phyloP scores from a whole-genome alignment of 1,140 invertebrate genomes.

The Amyelois transitella region DNA sequence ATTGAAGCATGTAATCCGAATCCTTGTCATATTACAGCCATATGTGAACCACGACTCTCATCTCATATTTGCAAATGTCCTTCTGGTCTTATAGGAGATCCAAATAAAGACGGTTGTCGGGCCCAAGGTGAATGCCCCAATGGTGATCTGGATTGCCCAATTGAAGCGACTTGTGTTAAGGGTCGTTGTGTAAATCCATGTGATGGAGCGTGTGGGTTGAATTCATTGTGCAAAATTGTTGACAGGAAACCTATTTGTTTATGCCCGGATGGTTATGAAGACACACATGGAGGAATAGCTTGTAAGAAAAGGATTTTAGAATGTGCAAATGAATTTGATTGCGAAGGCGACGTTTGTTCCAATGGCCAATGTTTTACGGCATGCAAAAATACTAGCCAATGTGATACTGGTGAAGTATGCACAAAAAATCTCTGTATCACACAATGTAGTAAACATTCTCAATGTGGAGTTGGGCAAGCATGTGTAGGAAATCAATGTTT shows the following conservation, averaged over 20 bases:
- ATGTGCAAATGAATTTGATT: constrained; percentile 85
- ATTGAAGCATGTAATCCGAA: constrained; percentile 82
- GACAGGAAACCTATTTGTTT: constrained; percentile 84
- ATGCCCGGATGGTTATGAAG: constrained; percentile 83
- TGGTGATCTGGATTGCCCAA: constrained; percentile 84
- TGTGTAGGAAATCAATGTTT: constrained; percentile 86
- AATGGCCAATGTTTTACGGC: constrained; percentile 89
- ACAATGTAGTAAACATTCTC: constrained; percentile 85
- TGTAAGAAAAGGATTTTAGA: constrained; percentile 81
- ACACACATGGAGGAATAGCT: constrained; percentile 77
- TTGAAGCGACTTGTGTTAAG: constrained; percentile 81
- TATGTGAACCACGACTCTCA: constrained; percentile 81
- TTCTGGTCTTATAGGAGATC: constrained; percentile 83
- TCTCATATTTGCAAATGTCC: constrained; percentile 86
- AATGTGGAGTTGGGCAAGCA: constrained; percentile 86
- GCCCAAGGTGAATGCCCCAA: constrained; percentile 82
- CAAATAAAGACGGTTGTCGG: constrained; percentile 82
- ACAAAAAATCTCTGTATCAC: constrained; percentile 84
- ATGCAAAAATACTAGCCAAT: constrained; percentile 85
- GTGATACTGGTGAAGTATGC: constrained; percentile 86
- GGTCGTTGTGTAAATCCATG: constrained; percentile 86
- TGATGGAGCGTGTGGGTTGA: constrained; percentile 83
- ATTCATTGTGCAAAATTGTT: constrained; percentile 84
- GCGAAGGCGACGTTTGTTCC: constrained; percentile 84
- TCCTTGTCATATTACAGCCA: constrained; percentile 86